phyloP scores from a whole-genome alignment of 1,140 invertebrate species.

The Rhynchophorus ferrugineus region DNA sequence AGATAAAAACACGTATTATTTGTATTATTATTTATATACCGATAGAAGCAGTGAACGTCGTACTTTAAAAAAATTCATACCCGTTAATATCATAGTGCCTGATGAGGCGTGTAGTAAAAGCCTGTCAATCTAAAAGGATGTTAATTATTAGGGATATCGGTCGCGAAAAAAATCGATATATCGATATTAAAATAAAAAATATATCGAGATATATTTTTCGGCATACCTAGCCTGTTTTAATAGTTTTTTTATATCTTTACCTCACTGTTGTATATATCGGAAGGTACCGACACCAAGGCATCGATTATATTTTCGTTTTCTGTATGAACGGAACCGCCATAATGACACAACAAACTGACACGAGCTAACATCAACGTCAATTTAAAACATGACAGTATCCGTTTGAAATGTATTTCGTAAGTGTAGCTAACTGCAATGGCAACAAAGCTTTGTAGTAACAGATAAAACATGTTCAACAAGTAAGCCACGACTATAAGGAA shows the following conservation, averaged over 20 bases:
- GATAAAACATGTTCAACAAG: neutral
- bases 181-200: too few species aligned
- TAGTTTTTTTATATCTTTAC: too few species aligned
- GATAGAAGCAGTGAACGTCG: neutral
- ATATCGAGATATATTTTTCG: too few species aligned
- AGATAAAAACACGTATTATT: too few species aligned
- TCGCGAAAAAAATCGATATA: too few species aligned
- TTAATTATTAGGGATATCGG: too few species aligned
- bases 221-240: too few species aligned
- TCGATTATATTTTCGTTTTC: neutral
- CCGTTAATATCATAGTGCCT: neutral
- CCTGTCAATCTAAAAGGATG: neutral
- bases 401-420: neutral
- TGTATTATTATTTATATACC: neutral
- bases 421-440: neutral
- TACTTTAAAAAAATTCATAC: neutral
- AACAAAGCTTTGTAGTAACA: neutral
- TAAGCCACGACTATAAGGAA: neutral
- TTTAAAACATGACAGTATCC: neutral
- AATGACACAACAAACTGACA: neutral
- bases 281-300: neutral
- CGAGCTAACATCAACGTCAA: neutral
- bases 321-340: neutral
- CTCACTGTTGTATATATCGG: neutral
- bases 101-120: neutral